phyloP scores from a whole-genome alignment of 2,888 invertebrate species.

The Nezara viridula region DNA sequence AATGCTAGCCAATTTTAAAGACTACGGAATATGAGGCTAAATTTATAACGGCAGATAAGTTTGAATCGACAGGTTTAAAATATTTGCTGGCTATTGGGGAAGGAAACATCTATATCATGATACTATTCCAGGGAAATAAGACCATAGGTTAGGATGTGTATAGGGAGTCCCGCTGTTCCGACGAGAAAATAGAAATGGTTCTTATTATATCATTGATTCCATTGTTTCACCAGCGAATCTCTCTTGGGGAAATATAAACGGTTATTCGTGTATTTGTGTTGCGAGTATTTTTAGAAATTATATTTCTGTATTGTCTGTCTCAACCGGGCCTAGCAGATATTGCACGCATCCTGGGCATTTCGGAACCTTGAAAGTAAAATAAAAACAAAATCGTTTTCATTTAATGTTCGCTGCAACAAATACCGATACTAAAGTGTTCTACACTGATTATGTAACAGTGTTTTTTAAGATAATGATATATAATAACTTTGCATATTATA shows the following conservation, averaged over 20 bases:
- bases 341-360: background rate
- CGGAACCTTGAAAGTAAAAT: background rate
- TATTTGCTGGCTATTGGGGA: slow-evolving; percentile 11
- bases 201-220: slow-evolving; percentile 43
- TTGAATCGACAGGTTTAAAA: slow-evolving; percentile 28
- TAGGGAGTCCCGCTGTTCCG: slow-evolving; percentile 17
- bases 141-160: slow-evolving; percentile 36
- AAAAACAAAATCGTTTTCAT: too few relatives aligned
- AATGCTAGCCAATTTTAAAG: background rate
- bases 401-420: too few relatives aligned
- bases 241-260: slow-evolving; percentile 8
- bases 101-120: slow-evolving; percentile 14
- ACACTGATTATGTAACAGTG: too few relatives aligned
- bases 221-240: slow-evolving; percentile 31
- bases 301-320: slow-evolving; percentile 51
- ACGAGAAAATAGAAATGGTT: slow-evolving; percentile 42
- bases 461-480: too few relatives aligned
- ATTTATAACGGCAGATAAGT: background rate
- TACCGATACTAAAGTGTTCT: too few relatives aligned
- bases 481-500: too few relatives aligned
- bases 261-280: slow-evolving; percentile 44
- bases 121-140: background rate
- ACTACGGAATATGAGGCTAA: slow-evolving; percentile 22
- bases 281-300: slow-evolving; percentile 22
- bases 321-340: slow-evolving; percentile 13